A percentile compares a stretch with the other conserved stretches of the same genome.
Conservation (phyloP, 2,113 vertebrate genomes). For the human (Homo sapiens) region GRCh38 chr16:63195001-63195500, state of each 20-base stretch:
- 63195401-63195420: conserved; percentile 3
- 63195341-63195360: not conserved
- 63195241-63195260: not conserved
- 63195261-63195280: not conserved
- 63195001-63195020: fast-evolving
- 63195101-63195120: too few species aligned
- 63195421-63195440: not conserved
- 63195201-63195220: not conserved
- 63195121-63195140: not conserved
- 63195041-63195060: not conserved
- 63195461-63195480: not conserved
- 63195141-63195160: fast-evolving
- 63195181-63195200: not conserved
- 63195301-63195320: not conserved
- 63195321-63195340: not conserved
- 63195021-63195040: not conserved
- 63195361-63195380: not conserved
- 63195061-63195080: not conserved
- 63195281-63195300: not conserved
- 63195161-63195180: not conserved
- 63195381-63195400: not conserved
- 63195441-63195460: not conserved
- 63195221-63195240: not conserved
- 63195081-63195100: not conserved
- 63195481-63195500: conserved; percentile 58